Evolutionary conservation across 2,797 vertebrate genomes (phyloP).

Genomic region (Coendou prehensilis): DNA sequence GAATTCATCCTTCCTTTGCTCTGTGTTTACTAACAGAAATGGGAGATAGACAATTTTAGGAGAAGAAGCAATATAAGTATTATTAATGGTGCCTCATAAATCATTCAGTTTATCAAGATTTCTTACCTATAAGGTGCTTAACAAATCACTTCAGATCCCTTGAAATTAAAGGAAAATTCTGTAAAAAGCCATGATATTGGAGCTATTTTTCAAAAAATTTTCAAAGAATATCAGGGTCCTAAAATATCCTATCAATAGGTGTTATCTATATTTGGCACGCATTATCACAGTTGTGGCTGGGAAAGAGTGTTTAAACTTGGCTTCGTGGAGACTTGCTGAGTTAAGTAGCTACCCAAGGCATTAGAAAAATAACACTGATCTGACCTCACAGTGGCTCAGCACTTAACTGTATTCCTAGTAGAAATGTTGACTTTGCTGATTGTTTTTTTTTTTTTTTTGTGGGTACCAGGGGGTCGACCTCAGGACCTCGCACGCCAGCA

Average conservation of each 20-base stretch:
- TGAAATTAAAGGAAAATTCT: conserved; percentile 63
- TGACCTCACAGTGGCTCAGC: background rate
- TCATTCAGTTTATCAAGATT: background rate
- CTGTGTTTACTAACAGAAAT: conserved; percentile 45
- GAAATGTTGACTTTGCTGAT: background rate
- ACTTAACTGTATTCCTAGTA: background rate
- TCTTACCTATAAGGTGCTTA: background rate
- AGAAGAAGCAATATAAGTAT: background rate
- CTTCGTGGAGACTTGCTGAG: background rate
- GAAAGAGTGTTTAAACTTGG: background rate
- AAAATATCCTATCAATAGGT: conserved; percentile 27
- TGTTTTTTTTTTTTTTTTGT: background rate
- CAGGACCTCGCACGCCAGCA: too few relatives aligned
- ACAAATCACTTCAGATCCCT: conserved; percentile 24
- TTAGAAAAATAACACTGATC: background rate
- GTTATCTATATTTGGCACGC: background rate
- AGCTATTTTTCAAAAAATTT: conserved; percentile 38
- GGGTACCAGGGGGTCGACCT: too few relatives aligned
- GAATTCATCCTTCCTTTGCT: background rate
- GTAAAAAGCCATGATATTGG: conserved; percentile 57
- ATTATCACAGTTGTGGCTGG: background rate
- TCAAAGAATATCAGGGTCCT: background rate
- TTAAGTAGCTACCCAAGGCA: conserved; percentile 15
- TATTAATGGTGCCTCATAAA: background rate
- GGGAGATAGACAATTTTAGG: conserved; percentile 39